Conservation (phyloP, 2,113 vertebrate species). For the Vidua chalybeata region DNA sequence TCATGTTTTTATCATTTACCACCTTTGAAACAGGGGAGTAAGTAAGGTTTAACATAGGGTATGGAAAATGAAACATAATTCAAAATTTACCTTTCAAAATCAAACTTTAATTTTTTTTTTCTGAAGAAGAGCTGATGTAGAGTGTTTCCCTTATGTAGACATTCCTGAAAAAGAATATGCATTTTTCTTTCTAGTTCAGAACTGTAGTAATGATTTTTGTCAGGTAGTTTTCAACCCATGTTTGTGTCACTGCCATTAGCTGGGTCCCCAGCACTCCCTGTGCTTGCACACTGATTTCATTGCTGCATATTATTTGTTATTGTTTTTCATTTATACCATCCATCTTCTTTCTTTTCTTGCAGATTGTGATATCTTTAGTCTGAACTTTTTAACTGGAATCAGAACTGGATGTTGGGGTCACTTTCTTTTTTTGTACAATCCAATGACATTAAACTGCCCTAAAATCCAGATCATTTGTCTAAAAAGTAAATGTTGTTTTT, state of each 20-base stretch:
- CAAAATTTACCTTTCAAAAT: neutral
- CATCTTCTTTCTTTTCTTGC: constrained; percentile 87
- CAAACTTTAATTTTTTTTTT: neutral
- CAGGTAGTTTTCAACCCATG: neutral
- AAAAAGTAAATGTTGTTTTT: constrained; percentile 4
- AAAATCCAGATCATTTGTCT: constrained; percentile 59
- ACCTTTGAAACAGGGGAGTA: neutral
- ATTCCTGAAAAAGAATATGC: neutral
- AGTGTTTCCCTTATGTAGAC: neutral
- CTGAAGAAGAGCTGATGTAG: neutral
- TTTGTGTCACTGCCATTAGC: neutral
- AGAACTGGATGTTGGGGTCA: constrained; percentile 89
- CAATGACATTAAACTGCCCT: constrained; percentile 72
- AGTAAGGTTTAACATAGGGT: neutral
- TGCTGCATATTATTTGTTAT: constrained; percentile 34
- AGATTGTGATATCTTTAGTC: constrained; percentile 96
- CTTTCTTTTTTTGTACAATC: constrained; percentile 74
- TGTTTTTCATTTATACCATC: constrained; percentile 72
- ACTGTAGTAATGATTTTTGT: neutral
- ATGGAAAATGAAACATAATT: neutral
- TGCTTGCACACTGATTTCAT: constrained; percentile 39
- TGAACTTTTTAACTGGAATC: constrained; percentile 88
- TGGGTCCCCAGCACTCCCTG: neutral
- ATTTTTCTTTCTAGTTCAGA: neutral
- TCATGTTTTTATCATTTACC: neutral